A percentile compares a stretch with the other conserved stretches of the same genome.
These are phyloP conservation scores for Drosophila varians DNA, from an alignment of 1,140 invertebrate genomes.

Conservation along the genomic window DNA sequence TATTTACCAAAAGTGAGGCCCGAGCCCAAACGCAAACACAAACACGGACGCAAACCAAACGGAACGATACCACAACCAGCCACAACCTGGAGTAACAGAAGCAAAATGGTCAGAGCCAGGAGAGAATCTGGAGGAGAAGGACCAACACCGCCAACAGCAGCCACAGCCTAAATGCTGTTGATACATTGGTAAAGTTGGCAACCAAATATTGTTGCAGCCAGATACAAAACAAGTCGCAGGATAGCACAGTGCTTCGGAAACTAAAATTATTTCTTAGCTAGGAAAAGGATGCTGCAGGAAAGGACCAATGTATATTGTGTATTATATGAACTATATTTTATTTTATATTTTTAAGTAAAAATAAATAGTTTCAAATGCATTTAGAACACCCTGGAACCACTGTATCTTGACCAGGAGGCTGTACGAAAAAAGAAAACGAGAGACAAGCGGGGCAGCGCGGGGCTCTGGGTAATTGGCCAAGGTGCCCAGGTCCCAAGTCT, in stretches of 20 bases:
- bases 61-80: constrained; percentile 14
- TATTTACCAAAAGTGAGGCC: constrained; percentile 35
- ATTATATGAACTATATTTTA: too few species aligned
- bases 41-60: constrained; percentile 55
- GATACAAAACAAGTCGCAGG: constrained; percentile 49
- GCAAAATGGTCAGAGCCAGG: constrained; percentile 10
- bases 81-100: constrained; percentile 24
- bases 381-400: background rate
- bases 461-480: constrained; percentile 47
- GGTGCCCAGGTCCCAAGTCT: constrained; percentile 44
- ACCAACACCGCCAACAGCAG: constrained; percentile 28
- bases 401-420: constrained; percentile 10
- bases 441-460: constrained; percentile 3
- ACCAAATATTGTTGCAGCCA: constrained; percentile 78
- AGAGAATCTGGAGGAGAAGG: constrained; percentile 24
- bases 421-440: background rate
- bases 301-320: too few species aligned
- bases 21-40: constrained; percentile 43
- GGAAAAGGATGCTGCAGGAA: background rate
- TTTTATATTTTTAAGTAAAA: too few species aligned
- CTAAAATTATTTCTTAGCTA: too few species aligned
- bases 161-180: constrained; percentile 73
- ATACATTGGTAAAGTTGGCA: constrained; percentile 74
- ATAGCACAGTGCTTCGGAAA: background rate
- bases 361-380: too few species aligned